A percentile compares a stretch with the other conserved stretches of the same genome.
These are phyloP conservation scores for Armadillidium nasatum DNA, from an alignment of 1,140 invertebrate genomes.

Conservation along the genomic window DNA sequence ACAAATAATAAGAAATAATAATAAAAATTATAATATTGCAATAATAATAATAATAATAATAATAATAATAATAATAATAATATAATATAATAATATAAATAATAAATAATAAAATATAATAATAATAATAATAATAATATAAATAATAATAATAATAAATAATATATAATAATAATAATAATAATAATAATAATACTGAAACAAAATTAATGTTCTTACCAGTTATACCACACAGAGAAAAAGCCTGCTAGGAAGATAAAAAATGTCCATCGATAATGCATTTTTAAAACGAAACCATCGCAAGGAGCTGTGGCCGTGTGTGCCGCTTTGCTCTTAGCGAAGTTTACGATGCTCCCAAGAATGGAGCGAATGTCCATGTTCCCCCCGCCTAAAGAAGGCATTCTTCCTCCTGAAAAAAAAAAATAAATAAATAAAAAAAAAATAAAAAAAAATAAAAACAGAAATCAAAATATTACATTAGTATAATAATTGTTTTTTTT, in stretches of 20 bases:
- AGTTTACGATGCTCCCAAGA: slow-evolving; percentile 38
- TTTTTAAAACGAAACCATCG: slow-evolving; percentile 38
- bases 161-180: too few species aligned
- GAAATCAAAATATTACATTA: not conserved
- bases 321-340: slow-evolving; percentile 37
- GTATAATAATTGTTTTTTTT: too few species aligned
- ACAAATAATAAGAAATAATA: too few species aligned
- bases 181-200: too few species aligned
- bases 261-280: slow-evolving; percentile 44
- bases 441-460: not conserved
- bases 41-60: too few species aligned
- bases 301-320: slow-evolving; percentile 37
- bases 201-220: slow-evolving; percentile 27
- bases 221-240: slow-evolving; percentile 42
- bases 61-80: too few species aligned
- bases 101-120: too few species aligned
- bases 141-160: too few species aligned
- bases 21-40: too few species aligned
- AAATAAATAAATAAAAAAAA: too few species aligned
- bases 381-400: slow-evolving; percentile 41
- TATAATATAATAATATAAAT: too few species aligned
- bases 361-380: slow-evolving; percentile 43
- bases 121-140: too few species aligned
- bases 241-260: slow-evolving; percentile 38
- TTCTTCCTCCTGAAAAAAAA: slow-evolving; percentile 41